These are phyloP conservation scores for Cryptocephalus primarius DNA, from an alignment of 2,888 invertebrate genomes.

Conservation along the genomic window DNA sequence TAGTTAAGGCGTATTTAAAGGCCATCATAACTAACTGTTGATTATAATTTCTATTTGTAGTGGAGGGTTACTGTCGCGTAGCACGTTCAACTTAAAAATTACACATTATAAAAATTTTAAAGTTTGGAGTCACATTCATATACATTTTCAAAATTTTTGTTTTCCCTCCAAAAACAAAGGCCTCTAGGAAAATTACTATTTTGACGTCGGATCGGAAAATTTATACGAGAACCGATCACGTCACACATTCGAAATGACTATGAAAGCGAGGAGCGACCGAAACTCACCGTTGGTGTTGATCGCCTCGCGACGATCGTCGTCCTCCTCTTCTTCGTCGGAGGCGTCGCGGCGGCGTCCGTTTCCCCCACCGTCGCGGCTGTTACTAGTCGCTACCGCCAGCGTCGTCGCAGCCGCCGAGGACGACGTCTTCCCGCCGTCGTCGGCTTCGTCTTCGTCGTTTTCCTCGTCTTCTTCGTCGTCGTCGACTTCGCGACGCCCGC, in stretches of 20 bases:
- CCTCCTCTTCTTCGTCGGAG: slow-evolving; percentile 9
- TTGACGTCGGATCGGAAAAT: not conserved
- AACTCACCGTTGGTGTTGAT: slow-evolving; percentile 6
- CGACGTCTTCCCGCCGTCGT: slow-evolving; percentile 12
- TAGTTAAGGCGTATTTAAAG: too few species aligned
- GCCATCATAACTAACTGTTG: too few species aligned
- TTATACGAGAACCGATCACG: not conserved
- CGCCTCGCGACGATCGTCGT: slow-evolving; percentile 1
- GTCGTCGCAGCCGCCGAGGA: not conserved
- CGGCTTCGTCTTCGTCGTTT: slow-evolving; percentile 36
- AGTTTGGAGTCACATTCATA: too few species aligned
- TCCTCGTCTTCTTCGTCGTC: slow-evolving; percentile 31
- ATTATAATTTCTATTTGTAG: too few species aligned
- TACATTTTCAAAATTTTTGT: too few species aligned
- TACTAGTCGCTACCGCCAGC: slow-evolving; percentile 4
- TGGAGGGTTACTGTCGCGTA: too few species aligned
- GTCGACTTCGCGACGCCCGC: slow-evolving; percentile 36
- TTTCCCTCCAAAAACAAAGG: too few species aligned
- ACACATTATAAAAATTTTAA: too few species aligned
- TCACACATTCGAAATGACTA: not conserved
- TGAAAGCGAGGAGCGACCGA: too few species aligned
- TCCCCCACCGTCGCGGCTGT: slow-evolving; percentile 1
- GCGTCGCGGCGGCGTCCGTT: slow-evolving; percentile 1
- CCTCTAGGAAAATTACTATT: not conserved
- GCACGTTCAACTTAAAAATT: too few species aligned